These are phyloP conservation scores for Brachionus plicatilis DNA, from an alignment of 1,140 invertebrate genomes.

Conservation along the genomic window DNA sequence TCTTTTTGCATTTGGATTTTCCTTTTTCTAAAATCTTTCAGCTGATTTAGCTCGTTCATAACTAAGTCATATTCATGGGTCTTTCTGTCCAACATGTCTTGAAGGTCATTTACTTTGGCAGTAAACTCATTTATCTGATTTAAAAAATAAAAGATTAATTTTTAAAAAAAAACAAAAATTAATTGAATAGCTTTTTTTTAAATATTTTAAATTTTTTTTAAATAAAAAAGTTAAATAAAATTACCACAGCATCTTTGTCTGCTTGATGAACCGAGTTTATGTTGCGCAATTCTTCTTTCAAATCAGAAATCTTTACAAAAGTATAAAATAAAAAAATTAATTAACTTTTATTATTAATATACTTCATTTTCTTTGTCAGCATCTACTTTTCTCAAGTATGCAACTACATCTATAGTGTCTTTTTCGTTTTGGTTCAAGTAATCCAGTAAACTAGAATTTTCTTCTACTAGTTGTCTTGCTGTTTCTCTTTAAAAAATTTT, in stretches of 20 bases:
- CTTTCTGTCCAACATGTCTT: constrained; percentile 48
- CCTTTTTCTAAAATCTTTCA: constrained; percentile 54
- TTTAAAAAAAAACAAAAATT: not conserved
- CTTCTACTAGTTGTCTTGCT: constrained; percentile 49
- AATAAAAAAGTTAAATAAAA: not conserved
- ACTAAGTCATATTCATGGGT: constrained; percentile 50
- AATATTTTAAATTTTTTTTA: not conserved
- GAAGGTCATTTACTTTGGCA: constrained; percentile 50
- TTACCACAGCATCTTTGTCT: constrained; percentile 51
- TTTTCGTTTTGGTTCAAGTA: constrained; percentile 53
- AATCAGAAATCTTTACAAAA: not conserved
- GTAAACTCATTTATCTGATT: constrained; percentile 49
- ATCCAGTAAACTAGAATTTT: constrained; percentile 52
- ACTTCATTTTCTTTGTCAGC: constrained; percentile 52
- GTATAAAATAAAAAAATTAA: not conserved
- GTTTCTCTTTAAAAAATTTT: constrained; percentile 44
- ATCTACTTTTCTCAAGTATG: constrained; percentile 52
- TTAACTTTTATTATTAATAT: not conserved
- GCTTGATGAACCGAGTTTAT: constrained; percentile 48
- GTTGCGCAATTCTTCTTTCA: constrained; percentile 10
- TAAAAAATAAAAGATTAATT: too few relatives aligned
- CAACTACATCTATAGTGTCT: constrained; percentile 56
- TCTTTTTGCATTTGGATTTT: constrained; percentile 54
- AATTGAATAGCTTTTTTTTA: not conserved
- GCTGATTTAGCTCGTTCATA: constrained; percentile 53